Conservation (phyloP, 2,888 invertebrate species). For the Liodrosophila aerea region DNA sequence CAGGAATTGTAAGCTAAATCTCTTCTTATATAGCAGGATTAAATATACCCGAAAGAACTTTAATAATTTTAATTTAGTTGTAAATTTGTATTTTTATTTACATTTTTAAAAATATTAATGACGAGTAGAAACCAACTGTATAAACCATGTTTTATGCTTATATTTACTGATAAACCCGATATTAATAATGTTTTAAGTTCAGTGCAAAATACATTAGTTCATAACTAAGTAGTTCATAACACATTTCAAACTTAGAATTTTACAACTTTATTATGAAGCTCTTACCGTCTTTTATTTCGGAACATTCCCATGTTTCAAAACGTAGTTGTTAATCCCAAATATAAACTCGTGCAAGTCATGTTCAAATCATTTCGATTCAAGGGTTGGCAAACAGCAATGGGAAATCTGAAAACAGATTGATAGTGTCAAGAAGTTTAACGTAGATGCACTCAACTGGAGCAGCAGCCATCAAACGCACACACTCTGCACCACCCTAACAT, state of each 20-base stretch:
- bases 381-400: constrained; percentile 40
- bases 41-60: no score
- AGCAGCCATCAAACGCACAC: constrained; percentile 46
- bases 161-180: no score
- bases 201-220: no score
- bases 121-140: no score
- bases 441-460: constrained; percentile 44
- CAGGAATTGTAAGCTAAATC: background rate
- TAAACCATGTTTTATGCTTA: no score
- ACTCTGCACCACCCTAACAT: constrained; percentile 8
- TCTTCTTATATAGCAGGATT: no score
- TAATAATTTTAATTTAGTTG: no score
- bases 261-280: background rate
- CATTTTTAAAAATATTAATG: no score
- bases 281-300: background rate
- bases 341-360: constrained; percentile 20
- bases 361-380: constrained; percentile 35
- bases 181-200: no score
- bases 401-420: constrained; percentile 57
- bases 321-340: constrained; percentile 32
- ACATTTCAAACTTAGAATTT: no score
- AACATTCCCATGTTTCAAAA: constrained; percentile 12
- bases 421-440: constrained; percentile 53
- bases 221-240: no score
- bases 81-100: no score